Base-by-base conservation (phyloP, 2,888 invertebrate species). In the Drosophila tanythrix region DNA sequence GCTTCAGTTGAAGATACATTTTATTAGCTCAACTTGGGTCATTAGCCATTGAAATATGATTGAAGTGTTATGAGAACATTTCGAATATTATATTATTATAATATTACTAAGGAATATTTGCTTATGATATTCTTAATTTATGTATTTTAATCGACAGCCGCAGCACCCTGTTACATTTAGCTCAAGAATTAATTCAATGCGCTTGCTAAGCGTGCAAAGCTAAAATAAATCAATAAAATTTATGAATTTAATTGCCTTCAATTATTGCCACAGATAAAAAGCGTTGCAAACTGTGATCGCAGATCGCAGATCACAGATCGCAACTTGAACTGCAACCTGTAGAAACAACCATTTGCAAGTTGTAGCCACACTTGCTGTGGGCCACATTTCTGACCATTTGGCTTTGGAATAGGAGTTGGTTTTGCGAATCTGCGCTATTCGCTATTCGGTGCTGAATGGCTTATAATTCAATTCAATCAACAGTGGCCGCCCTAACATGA, bases 221-320 rank as follows among this genome's bases (percentile, higher is more conserved):
- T 71, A 63, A 90, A 87, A 88, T 90, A 87, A 87, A 87, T 90
- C 89, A 87, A 90, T 88, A 90, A 81, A 90, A 88, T 88, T 90
- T 87, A 87, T 87, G 90, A 88, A 88, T 83, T 90, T 87, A 90
- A 87, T 87, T 88, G 90, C 58, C 84, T 76, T 76, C 75, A 90
- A 82, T 87, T 88, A 87, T 77, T 82, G 79, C 79, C 60, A 71
- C 62, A 81, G 88, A 88, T 88, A 89, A 74, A 86, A 76, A 73
- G 60, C 72, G 70, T 63, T 73, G 60, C 79, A 61, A 85, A 58
- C 73, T 55, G 46, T 27, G 59, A 43, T 43, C 43, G 21, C 43
- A 36, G 29, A 29, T 52, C 52, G 13, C 31, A 15, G 56, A 38
- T 56, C 56, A 38, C 29, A 56, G 56, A 66, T 64, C 59, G 58